Conservation (phyloP, 23 tunicate species). For the Trididemnum miniatum region DNA sequence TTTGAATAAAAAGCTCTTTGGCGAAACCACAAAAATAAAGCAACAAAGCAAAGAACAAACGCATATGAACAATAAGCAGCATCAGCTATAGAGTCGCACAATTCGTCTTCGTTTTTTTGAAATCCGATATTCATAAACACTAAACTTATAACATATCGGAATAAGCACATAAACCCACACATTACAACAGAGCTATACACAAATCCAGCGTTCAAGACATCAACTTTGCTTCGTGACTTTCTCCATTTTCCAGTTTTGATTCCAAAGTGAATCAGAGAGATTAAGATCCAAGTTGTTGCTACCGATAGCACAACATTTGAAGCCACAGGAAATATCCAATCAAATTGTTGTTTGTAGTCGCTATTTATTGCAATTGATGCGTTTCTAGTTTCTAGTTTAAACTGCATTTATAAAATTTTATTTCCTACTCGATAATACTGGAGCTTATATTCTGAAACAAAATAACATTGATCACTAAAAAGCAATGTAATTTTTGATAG, state of each 20-base stretch:
- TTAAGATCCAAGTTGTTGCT: slow-evolving; percentile 25
- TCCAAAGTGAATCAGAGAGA: slow-evolving; percentile 48
- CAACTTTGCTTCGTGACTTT: not conserved
- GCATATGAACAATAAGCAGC: slow-evolving; percentile 24
- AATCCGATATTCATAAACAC: slow-evolving; percentile 33
- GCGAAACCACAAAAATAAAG: slow-evolving; percentile 60
- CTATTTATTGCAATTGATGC: no score
- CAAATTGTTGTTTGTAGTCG: no score
- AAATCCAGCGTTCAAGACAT: slow-evolving; percentile 32
- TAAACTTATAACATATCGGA: slow-evolving; percentile 22
- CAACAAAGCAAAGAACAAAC: slow-evolving; percentile 15
- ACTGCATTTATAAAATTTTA: no score
- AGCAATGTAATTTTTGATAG: no score
- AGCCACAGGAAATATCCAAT: slow-evolving; percentile 40
- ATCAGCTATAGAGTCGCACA: slow-evolving; percentile 56
- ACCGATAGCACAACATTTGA: slow-evolving; percentile 19
- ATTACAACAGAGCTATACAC: slow-evolving; percentile 46
- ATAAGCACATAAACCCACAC: slow-evolving; percentile 26
- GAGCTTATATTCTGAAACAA: no score
- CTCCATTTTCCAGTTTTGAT: slow-evolving; percentile 51
- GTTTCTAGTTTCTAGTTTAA: no score
- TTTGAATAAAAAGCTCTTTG: slow-evolving; percentile 51
- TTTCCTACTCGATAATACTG: no score
- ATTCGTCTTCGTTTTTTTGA: not conserved
- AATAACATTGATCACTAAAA: no score